Evolutionary conservation across 1,140 invertebrate species (phyloP).

Genomic region (Drosophila aff.): DNA sequence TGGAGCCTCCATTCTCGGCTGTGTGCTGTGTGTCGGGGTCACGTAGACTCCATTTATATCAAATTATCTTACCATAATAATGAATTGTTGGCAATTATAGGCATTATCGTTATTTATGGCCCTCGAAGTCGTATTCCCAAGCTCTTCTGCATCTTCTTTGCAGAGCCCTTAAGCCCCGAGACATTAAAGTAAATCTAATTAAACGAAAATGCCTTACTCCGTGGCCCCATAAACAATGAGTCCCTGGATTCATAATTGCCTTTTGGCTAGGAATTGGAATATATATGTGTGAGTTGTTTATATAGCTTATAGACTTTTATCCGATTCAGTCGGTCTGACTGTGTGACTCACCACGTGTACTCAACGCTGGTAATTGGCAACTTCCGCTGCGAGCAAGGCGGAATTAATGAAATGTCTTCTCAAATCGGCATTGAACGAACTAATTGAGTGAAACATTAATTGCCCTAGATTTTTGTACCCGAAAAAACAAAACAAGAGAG

Average conservation of each 20-base stretch:
- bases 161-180: constrained; percentile 32
- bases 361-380: constrained; percentile 53
- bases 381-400: constrained; percentile 51
- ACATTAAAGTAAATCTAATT: constrained; percentile 79
- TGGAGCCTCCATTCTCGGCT: constrained; percentile 19
- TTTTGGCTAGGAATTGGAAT: constrained; percentile 15
- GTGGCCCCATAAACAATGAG: constrained; percentile 15
- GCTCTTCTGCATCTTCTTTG: constrained; percentile 46
- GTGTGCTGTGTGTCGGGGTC: constrained; percentile 66
- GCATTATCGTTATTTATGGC: constrained; percentile 85
- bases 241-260: constrained; percentile 62
- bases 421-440: constrained; percentile 48
- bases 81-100: constrained; percentile 85
- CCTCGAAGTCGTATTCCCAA: constrained; percentile 68
- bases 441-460: constrained; percentile 49
- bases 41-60: constrained; percentile 84
- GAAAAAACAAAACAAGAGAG: constrained; percentile 20
- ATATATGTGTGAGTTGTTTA: neutral
- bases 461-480: constrained; percentile 41
- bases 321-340: constrained; percentile 4
- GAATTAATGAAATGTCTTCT: constrained; percentile 54
- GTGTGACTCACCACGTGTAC: constrained; percentile 21
- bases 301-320: constrained; percentile 16
- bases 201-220: constrained; percentile 67
- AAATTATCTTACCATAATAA: constrained; percentile 85